These are phyloP conservation scores for Patella pellucida DNA, from an alignment of 2,888 invertebrate species.

Conservation along the genomic window DNA sequence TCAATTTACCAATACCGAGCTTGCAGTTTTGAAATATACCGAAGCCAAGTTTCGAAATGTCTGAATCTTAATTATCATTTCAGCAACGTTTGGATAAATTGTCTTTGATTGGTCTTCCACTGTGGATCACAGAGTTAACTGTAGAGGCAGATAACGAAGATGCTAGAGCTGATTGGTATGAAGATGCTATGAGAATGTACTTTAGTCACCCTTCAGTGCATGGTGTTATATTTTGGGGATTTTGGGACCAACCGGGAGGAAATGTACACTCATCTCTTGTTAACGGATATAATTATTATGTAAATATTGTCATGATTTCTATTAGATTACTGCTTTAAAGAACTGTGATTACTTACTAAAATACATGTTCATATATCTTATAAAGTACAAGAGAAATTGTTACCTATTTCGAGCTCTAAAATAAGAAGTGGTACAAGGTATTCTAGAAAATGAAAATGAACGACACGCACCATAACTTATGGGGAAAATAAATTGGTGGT, in stretches of 20 bases:
- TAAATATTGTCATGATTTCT: conserved; percentile 18
- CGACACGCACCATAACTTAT: too few relatives aligned
- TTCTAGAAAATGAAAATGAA: too few relatives aligned
- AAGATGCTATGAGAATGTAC: conserved; percentile 32
- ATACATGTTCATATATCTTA: too few relatives aligned
- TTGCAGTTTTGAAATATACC: too few relatives aligned
- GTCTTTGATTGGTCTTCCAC: conserved; percentile 22
- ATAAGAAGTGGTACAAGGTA: too few relatives aligned
- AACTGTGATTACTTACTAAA: too few relatives aligned
- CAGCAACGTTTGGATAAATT: conserved; percentile 25
- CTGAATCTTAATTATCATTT: background rate
- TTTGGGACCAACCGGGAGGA: conserved; percentile 40
- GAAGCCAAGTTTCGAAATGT: too few relatives aligned
- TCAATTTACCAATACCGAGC: too few relatives aligned
- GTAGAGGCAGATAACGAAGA: conserved; percentile 7
- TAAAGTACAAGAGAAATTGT: too few relatives aligned
- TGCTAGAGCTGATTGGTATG: conserved; percentile 34
- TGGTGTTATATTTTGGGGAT: conserved; percentile 49
- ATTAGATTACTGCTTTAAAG: too few relatives aligned
- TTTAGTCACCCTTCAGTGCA: conserved; percentile 40
- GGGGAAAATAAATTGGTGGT: too few relatives aligned
- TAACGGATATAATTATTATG: conserved; percentile 38
- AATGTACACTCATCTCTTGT: conserved; percentile 34
- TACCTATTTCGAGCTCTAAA: too few relatives aligned
- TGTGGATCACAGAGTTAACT: conserved; percentile 32